Evolutionary conservation across 2,888 invertebrate species (phyloP), one percentile per base, ranked within the genome.

Genomic region (Rotaria sp.): DNA sequence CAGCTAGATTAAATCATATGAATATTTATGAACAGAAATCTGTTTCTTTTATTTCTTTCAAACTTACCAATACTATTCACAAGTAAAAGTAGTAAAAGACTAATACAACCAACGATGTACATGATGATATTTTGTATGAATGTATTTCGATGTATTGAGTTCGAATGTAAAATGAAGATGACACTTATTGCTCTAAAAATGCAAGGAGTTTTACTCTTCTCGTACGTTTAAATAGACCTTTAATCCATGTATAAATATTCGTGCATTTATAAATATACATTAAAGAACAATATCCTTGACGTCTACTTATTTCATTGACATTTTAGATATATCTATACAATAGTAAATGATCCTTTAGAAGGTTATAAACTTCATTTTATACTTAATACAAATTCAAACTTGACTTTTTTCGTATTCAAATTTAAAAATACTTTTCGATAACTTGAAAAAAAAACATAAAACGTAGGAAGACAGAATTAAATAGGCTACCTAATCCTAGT

Each of bases 321-420:
- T 67, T 67, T 67, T 67, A n/a, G 21, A 35, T 67, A 35, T 4
- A 15, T 35, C 15, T 2, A 67, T 67, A 67, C 35, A 21, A 67
- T 67, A 5, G 35, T 67, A 67, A 67, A 67, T 67, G 67, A 67
- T 67, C 67, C 67, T 35, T 21, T 35, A 21, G 67, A 67, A 67
- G 67, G 67, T 67, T 67, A 67, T 30, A 15, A 67, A 35, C 26
- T 35, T 67, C 15, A 2, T 15, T 67, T 38, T 35, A 21, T 21
- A 8, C 67, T 35, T 67, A 67, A 35, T 35, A 67, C 67, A 38
- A 35, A 21, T 67, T 67, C 67, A 67, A 67, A 67, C 67, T n/a
- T 30, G 67, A 35, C 67, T 67, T 67, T 67, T 30, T 67, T 67
- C 67, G n/a, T 67, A 67, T 67, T 67, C 67, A 67, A 67, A 67